These are phyloP conservation scores for Sipha maydis DNA, from an alignment of 2,888 invertebrate genomes.

Conservation along the genomic window DNA sequence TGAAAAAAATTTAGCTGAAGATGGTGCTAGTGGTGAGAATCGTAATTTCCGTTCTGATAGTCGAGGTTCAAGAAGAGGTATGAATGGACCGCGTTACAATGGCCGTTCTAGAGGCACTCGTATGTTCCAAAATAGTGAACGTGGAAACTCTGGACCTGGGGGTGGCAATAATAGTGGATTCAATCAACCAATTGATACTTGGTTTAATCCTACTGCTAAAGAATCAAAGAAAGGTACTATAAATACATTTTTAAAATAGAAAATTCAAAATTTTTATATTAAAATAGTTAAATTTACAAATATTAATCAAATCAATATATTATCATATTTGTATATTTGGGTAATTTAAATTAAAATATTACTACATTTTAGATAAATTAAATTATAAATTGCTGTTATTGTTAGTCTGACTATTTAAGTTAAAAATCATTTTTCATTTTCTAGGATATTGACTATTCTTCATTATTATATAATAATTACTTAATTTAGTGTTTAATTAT, in stretches of 20 bases:
- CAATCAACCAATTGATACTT: conserved; percentile 69
- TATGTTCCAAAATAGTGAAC: conserved; percentile 66
- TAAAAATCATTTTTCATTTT: too few species aligned
- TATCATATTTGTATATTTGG: too few species aligned
- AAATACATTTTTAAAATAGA: background rate
- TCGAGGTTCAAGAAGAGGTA: conserved; percentile 66
- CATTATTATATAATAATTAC: too few species aligned
- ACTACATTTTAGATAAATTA: too few species aligned
- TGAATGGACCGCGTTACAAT: conserved; percentile 67
- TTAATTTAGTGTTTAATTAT: too few species aligned
- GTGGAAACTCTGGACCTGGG: conserved; percentile 66
- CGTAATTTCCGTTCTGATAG: conserved; percentile 65
- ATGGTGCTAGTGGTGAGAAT: conserved; percentile 68
- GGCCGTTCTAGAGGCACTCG: conserved; percentile 68
- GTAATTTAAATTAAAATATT: too few species aligned
- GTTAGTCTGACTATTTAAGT: too few species aligned
- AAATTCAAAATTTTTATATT: background rate
- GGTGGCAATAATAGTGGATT: conserved; percentile 65
- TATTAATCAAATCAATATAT: background rate
- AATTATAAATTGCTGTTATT: too few species aligned
- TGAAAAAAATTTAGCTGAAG: conserved; percentile 71
- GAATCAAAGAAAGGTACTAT: conserved; percentile 64
- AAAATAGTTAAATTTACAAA: too few species aligned
- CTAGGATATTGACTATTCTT: too few species aligned
- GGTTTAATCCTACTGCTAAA: conserved; percentile 69